Evolutionary conservation across 2,888 invertebrate species (phyloP).

Genomic region (Caenorhabditis drosophilae): DNA sequence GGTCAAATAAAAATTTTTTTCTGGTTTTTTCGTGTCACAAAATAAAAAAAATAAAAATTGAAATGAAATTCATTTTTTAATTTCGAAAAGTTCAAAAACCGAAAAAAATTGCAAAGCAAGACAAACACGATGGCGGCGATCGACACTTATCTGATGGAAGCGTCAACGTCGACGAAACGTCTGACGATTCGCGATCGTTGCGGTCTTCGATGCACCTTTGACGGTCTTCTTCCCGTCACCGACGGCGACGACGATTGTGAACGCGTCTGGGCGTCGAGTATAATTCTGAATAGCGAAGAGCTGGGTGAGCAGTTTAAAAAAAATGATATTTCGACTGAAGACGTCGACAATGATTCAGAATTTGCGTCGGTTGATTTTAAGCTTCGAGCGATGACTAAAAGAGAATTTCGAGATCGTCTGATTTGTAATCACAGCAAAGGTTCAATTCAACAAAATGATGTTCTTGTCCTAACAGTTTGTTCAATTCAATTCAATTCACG

Average conservation of each 20-base stretch:
- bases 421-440: slow-evolving; percentile 25
- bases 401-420: slow-evolving; percentile 4
- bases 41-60: too few species aligned
- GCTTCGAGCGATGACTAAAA: slow-evolving; percentile 16
- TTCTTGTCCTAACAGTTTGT: slow-evolving; percentile 19
- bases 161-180: too few species aligned
- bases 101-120: too few species aligned
- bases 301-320: slow-evolving; percentile 18
- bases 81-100: too few species aligned
- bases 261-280: slow-evolving; percentile 27
- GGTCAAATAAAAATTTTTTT: too few species aligned
- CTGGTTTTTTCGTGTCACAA: too few species aligned
- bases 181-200: slow-evolving; percentile 21
- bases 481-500: background rate
- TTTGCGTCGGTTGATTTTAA: slow-evolving; percentile 16
- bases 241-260: slow-evolving; percentile 19
- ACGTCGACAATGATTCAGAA: slow-evolving; percentile 10
- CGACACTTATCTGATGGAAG: too few species aligned
- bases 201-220: slow-evolving; percentile 19
- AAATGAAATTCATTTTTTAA: too few species aligned
- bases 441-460: slow-evolving; percentile 18
- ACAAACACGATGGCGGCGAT: too few species aligned
- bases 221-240: slow-evolving; percentile 23
- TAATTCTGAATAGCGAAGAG: slow-evolving; percentile 28
- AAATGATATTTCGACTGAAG: background rate